Percentiles rank a stretch among this genome's conserved stretches.
phyloP scores from a whole-genome alignment of 2,888 invertebrate genomes.

The Slavum lentiscoides region DNA sequence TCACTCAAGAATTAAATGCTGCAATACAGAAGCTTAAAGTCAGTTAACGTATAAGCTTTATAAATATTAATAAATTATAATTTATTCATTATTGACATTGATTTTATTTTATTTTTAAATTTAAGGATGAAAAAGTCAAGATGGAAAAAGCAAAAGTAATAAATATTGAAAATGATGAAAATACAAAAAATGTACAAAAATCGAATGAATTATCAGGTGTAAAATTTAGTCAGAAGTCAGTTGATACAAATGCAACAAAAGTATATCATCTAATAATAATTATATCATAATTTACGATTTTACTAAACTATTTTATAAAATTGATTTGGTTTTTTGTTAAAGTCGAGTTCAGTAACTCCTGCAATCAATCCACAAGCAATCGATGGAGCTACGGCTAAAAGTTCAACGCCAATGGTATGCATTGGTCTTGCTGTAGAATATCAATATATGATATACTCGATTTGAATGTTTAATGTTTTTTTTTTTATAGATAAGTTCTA shows the following conservation, averaged over 20 bases:
- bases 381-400: slow-evolving; percentile 54
- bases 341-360: slow-evolving; percentile 57
- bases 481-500: slow-evolving; percentile 33
- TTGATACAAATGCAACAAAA: slow-evolving; percentile 55
- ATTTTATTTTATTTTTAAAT: slow-evolving; percentile 16
- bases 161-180: slow-evolving; percentile 50
- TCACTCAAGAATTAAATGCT: slow-evolving; percentile 28
- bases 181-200: slow-evolving; percentile 44
- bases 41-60: background rate
- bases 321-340: slow-evolving; percentile 8
- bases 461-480: slow-evolving; percentile 4
- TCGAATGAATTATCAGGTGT: slow-evolving; percentile 15
- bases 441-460: background rate
- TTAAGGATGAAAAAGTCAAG: slow-evolving; percentile 55
- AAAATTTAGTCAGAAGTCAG: slow-evolving; percentile 57
- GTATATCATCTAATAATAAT: slow-evolving; percentile 1
- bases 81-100: background rate
- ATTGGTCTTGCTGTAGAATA: background rate
- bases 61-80: background rate
- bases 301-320: background rate
- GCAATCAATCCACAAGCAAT: slow-evolving; percentile 59
- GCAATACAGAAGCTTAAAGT: slow-evolving; percentile 35
- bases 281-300: slow-evolving; percentile 9
- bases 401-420: slow-evolving; percentile 47
- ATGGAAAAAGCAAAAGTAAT: slow-evolving; percentile 47